These are phyloP conservation scores for Phaonia tiefii DNA, from an alignment of 2,888 invertebrate species.

Conservation along the genomic window DNA sequence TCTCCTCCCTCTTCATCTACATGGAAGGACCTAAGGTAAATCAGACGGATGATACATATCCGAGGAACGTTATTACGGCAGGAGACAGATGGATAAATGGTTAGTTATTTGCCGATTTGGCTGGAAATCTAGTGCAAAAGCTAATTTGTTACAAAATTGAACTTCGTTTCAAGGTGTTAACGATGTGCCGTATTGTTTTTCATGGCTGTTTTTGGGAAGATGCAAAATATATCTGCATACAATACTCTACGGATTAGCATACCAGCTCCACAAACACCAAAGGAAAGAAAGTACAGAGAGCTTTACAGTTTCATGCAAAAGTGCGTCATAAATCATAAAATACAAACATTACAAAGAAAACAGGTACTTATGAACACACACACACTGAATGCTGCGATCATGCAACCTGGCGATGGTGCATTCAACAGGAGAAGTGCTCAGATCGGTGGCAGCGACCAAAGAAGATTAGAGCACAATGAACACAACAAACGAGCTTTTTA, in stretches of 20 bases:
- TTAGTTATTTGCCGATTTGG: background rate
- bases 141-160: constrained; percentile 58
- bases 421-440: background rate
- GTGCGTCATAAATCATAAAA: constrained; percentile 60
- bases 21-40: constrained; percentile 21
- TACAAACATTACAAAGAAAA: constrained; percentile 29
- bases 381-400: no score
- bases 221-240: constrained; percentile 46
- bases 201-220: constrained; percentile 17
- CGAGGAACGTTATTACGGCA: constrained; percentile 36
- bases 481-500: constrained; percentile 51
- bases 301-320: constrained; percentile 11
- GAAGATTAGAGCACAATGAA: constrained; percentile 33
- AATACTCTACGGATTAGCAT: constrained; percentile 57
- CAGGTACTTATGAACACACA: constrained; percentile 29
- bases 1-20: no score
- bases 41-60: constrained; percentile 35
- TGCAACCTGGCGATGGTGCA: background rate
- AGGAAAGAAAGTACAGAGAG: background rate
- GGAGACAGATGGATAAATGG: constrained; percentile 52
- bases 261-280: constrained; percentile 12
- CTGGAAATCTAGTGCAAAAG: constrained; percentile 43
- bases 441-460: constrained; percentile 11
- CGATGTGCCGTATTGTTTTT: constrained; percentile 51
- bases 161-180: constrained; percentile 53